Percentiles rank a stretch among this genome's conserved stretches.
Evolutionary conservation across 2,888 invertebrate species (phyloP).

Genomic region (Clepsis dumicolana): DNA sequence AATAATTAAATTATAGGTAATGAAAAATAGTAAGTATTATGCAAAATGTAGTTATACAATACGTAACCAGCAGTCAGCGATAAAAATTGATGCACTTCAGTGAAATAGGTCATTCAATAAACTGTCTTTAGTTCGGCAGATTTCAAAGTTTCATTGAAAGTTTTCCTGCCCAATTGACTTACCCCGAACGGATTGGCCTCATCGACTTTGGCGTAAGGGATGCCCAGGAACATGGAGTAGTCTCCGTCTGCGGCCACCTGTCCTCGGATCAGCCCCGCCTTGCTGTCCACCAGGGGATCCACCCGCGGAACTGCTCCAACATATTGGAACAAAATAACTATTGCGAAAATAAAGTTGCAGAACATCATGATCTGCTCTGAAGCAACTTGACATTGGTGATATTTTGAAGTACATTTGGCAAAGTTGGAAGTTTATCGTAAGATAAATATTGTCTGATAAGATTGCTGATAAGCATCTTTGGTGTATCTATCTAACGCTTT

Average conservation of each 20-base stretch:
- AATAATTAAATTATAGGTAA: too few relatives aligned
- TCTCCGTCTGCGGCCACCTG: constrained; percentile 42
- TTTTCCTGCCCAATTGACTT: constrained; percentile 25
- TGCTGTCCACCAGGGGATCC: constrained; percentile 43
- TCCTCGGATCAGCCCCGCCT: constrained; percentile 43
- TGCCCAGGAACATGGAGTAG: constrained; percentile 51
- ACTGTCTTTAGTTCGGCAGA: background rate
- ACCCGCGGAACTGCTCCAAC: constrained; percentile 1
- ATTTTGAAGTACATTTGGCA: too few relatives aligned
- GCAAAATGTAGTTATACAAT: too few relatives aligned
- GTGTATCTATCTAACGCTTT: too few relatives aligned
- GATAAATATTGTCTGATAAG: too few relatives aligned
- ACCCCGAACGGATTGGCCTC: constrained; percentile 51
- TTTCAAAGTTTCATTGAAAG: background rate
- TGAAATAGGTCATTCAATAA: too few relatives aligned
- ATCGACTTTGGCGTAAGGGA: constrained; percentile 51
- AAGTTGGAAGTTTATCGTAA: too few relatives aligned
- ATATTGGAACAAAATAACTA: background rate
- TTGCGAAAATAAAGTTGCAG: background rate
- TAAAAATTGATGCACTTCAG: too few relatives aligned
- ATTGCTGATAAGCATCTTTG: too few relatives aligned
- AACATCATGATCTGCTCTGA: background rate
- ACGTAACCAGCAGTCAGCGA: too few relatives aligned
- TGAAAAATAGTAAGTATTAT: too few relatives aligned
- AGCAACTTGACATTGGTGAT: background rate